These are phyloP conservation scores for Mola mola DNA, from an alignment of 2,113 vertebrate genomes.

Conservation along the genomic window DNA sequence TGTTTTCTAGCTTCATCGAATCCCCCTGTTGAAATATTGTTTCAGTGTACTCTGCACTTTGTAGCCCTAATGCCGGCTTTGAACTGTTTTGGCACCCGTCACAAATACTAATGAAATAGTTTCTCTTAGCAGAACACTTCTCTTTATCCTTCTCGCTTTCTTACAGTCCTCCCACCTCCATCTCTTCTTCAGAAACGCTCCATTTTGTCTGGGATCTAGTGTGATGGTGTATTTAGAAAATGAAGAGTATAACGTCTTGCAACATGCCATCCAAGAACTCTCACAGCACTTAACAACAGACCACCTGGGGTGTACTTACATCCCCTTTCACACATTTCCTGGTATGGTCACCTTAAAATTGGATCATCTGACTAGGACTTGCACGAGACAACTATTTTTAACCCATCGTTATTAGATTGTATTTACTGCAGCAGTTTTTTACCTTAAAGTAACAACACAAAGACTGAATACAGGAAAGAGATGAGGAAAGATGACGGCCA, in stretches of 20 bases:
- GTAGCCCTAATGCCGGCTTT: constrained; percentile 58
- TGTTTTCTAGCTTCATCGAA: constrained; percentile 54
- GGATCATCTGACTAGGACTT: neutral
- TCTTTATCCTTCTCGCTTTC: constrained; percentile 22
- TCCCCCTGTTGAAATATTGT: constrained; percentile 65
- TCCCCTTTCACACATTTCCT: neutral
- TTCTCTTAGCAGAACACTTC: constrained; percentile 40
- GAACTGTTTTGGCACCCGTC: constrained; percentile 73
- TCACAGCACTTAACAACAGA: neutral
- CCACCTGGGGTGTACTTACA: too few species aligned
- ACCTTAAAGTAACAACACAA: neutral
- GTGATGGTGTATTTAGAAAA: constrained; percentile 2
- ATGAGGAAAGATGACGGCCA: constrained; percentile 34
- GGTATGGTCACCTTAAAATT: too few species aligned
- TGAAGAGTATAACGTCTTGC: neutral
- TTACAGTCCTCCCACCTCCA: constrained; percentile 2
- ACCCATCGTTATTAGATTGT: neutral
- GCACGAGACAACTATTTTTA: neutral
- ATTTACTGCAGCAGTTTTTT: neutral
- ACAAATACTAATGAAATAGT: constrained; percentile 61
- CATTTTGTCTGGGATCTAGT: neutral
- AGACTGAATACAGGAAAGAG: constrained; percentile 17
- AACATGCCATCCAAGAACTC: neutral
- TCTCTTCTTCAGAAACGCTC: constrained; percentile 19
- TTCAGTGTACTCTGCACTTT: constrained; percentile 61